A percentile compares a stretch with the other conserved stretches of the same genome.
phyloP scores from a whole-genome alignment of 2,888 invertebrate genomes.

The Conus canariensis region DNA sequence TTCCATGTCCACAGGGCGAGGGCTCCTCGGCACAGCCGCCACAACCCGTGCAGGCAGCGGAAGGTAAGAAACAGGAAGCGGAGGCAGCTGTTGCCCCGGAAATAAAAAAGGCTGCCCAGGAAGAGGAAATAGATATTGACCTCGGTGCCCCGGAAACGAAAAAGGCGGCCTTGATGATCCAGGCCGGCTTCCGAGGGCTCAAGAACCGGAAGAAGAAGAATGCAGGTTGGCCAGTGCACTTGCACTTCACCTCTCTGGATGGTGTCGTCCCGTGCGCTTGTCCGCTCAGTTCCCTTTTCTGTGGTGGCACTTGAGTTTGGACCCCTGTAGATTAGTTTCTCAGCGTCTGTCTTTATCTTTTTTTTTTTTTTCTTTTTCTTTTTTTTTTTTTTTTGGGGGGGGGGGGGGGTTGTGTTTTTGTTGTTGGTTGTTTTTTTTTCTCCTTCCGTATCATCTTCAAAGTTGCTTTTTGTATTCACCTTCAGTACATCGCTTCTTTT shows the following conservation, averaged over 20 bases:
- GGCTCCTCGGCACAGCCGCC: too few relatives aligned
- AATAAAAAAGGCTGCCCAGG: slow-evolving; percentile 21
- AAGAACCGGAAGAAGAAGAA: slow-evolving; percentile 63
- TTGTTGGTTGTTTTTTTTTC: not conserved
- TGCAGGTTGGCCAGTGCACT: not conserved
- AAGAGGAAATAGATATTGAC: slow-evolving; percentile 73
- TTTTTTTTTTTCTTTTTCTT: too few relatives aligned
- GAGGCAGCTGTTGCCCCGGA: not conserved
- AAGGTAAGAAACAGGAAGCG: not conserved
- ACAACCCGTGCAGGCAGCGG: too few relatives aligned
- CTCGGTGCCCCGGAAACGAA: slow-evolving; percentile 73
- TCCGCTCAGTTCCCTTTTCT: too few relatives aligned
- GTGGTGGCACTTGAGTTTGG: too few relatives aligned
- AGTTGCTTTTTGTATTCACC: too few relatives aligned
- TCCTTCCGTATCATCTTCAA: not conserved
- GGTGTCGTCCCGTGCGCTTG: not conserved
- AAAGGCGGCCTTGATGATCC: slow-evolving; percentile 74
- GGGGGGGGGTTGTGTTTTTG: too few relatives aligned
- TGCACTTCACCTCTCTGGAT: not conserved
- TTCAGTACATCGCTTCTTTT: too few relatives aligned
- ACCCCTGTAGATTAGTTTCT: too few relatives aligned
- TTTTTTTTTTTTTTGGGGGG: too few relatives aligned
- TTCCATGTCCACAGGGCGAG: too few relatives aligned
- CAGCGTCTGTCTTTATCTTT: too few relatives aligned
- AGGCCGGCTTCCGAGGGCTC: slow-evolving; percentile 72